Evolutionary conservation across 1,140 invertebrate species (phyloP), one percentile per base, ranked within the genome.

Genomic region (Eufriesea mexicana): DNA sequence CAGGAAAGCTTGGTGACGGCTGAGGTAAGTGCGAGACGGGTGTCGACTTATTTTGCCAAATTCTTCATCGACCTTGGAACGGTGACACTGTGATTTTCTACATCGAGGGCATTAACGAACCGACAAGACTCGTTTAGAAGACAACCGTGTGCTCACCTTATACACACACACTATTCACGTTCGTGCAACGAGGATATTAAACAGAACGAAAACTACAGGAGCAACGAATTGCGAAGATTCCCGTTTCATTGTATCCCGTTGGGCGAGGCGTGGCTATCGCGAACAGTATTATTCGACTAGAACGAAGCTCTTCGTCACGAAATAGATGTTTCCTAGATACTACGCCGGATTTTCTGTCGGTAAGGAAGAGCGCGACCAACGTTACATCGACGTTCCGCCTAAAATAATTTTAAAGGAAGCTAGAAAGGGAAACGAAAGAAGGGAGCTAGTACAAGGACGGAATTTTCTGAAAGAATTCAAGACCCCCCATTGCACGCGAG

Each of bases 331-430:
- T 75, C 57, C 79, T 81, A 74, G 79, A 7, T 74, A 8, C 57
- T 35, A 57, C 49, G 18, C 47, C 62, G 42, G 57, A 54, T 51
- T 20, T 76, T 67, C 67, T 16, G 62, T 67, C 59, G n/a, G 4
- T 55, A 66, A 47, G 47, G 18, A 54, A 47, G n/a, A 54, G 59
- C 42, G 72, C 55, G 71, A 57, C 61, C 23, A 75, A 79, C 47
- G 18, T 80, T 47, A 82, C 79, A 82, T 82, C 72, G 79, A 82
- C n/a, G 72, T 74, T 51, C 66, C 71, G 79, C 71, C 79, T 82
- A 82, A 81, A 47, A 16, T 67, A 57, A 82, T n/a, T 54, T 49
- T 45, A n/a, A 68, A 51, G 2, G 9, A 54, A 55, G 59, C 20
- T 23, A 18, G 16, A 67, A 67, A 42, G 45, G 67, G 1, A 14